Evolutionary conservation across 2,113 vertebrate genomes (phyloP), one percentile per base, ranked within the genome.

Genomic region (Gila orcuttii): DNA sequence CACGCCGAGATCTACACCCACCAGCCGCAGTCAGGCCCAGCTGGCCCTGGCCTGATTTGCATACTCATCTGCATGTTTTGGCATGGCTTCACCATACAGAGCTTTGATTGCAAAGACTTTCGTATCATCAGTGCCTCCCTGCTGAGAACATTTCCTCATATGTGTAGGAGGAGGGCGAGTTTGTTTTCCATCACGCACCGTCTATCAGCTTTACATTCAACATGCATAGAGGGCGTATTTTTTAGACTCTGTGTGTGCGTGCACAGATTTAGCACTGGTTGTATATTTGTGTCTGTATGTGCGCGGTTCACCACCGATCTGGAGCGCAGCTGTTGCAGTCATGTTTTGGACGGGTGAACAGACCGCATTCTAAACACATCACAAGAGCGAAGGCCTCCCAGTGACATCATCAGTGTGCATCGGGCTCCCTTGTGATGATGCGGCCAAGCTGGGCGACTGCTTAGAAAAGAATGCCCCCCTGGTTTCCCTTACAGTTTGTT

Each of bases 21-120:
- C 86, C 84, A 79, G 45, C 60, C 64, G 3, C 60, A 77, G n/a
- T 69, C 89, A 85, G 85, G 89, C 89, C 86, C 89, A 89, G 90
- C 90, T 92, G 89, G 84, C 85, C 78, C 64, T 64, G 77, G 25
- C 77, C 90, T 90, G 87, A 87, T 88, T 88, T 88, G 79, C 85
- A 87, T 86, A 81, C 83, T 87, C 57, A 76, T 84, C 86, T 84
- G 57, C 68, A 78, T 71, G 81, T 85, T 89, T 83, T 89, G 85
- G 87, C 85, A 74, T 71, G 25, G 60, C 86, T 85, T 88, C 88
- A 84, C 80, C 90, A 84, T 74, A 69, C 82, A 86, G 73, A 87
- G 82, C 86, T 91, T 90, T 92, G 87, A 92, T 93, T 93, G 87
- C 90, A 86, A 82, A 77, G 77, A 42, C 79, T 86, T 87, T 87